Evolutionary conservation across 2,888 invertebrate genomes (phyloP), one percentile per base, ranked within the genome.

Genomic region (Polydrusus tereticollis): DNA sequence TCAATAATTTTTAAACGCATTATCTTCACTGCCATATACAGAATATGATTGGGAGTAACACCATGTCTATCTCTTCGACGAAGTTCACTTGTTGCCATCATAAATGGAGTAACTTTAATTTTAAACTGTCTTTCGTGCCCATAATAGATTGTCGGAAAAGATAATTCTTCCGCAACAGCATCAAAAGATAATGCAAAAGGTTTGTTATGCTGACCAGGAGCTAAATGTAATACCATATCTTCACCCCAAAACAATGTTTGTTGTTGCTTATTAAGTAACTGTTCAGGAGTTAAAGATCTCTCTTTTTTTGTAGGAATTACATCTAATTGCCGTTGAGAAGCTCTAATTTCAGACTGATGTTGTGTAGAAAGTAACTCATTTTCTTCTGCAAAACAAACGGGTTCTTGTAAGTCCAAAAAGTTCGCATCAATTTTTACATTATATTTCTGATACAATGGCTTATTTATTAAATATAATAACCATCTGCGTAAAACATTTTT

Each of bases 11-110:
- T 38, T 38, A 12, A 38, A 10, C 38, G 12, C 12, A 38, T 10
- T 38, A 38, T 38, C 12, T 38, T 29, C 7, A 12, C 38, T 10
- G 38, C 8, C 38, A 38, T 38, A 12, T 12, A 38, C 21, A 63
- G 7, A 29, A 69, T 63, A 38, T 63, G 63, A 36, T 69, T 33
- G 20, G 63, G 18, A 18, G 8, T 50, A 16, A 69, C 52, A 36
- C 69, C 69, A 47, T 63, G 63, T 63, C 60, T 4, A 43, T 68
- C 68, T 10, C 60, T 21, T 14, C 63, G 18, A 14, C 50, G 2
- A 16, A 68, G 43, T 47, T 68, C 62, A 64, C 69, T 68, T 62
- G 60, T 68, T 23, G 69, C 62, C 62, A 68, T 68, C 23, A 18
- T 23, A 63, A 29, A 68, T 14, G 69, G 26, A 65, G 29, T 68